Base-by-base conservation (phyloP, 2,113 vertebrate genomes). In the Saguinus midas region DNA sequence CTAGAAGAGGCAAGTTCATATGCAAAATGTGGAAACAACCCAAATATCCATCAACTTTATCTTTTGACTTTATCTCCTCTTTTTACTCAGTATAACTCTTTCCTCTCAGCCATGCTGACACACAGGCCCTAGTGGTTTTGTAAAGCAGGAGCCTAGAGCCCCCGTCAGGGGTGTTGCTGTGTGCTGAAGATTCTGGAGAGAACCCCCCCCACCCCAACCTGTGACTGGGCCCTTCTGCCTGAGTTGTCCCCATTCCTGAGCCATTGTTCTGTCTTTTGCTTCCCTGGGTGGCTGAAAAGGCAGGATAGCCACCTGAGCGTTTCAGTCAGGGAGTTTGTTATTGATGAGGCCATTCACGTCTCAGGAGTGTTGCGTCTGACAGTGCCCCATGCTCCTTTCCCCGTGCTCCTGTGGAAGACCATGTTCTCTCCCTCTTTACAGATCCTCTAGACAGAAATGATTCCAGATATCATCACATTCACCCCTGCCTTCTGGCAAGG, bases 211-310 rank as follows among this genome's bases (percentile, higher is more conserved):
- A 13, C 18, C 20, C 21, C 16, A 52, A 6, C 1, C 76, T 64
- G 11, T 92, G n/a, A 4, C 45, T 68, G 18, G n/a, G 52, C n/a
- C 79, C 29, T 14, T 95, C 57, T 55, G 12, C 87, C 37, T 95
- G 72, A 16, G 17, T 29, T 79, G 21, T 90, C 35, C 50, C 50
- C 21, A 4, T n/a, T 94, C 80, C 52, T 91, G 61, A 96, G 83
- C 61, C n/a, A 23, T n/a, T 91, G 92, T 93, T 97, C 84, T 92
- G 25, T 89, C 29, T 94, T 96, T 95, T 45, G 52, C 14, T 58
- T 57, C 70, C 55, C 16, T 27, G 13, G 64, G 6, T 75, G 32
- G 21, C 82, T 89, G 57, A 88, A 93, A 80, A 89, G 91, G 91
- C 27, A 90, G 48, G 45, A n/a, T 76, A 75, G 87, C 73, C 29